A percentile compares a stretch with the other conserved stretches of the same genome.
Conservation (phyloP, 2,797 vertebrate species). For the Hybognathus amarus region DNA sequence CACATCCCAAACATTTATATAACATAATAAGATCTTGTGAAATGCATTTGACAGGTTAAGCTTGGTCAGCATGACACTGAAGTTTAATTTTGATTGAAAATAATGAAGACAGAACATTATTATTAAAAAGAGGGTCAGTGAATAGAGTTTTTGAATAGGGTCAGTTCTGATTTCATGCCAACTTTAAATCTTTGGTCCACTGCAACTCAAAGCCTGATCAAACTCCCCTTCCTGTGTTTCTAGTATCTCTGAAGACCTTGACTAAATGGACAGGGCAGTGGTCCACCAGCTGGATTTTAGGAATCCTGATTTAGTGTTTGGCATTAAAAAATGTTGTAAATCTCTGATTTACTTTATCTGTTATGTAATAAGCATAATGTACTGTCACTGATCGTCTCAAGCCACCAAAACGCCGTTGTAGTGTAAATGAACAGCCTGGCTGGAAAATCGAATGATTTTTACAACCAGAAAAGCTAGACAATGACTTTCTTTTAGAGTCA, state of each 20-base stretch:
- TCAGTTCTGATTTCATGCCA: background rate
- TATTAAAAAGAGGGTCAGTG: background rate
- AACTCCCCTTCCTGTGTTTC: too few relatives aligned
- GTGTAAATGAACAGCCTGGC: too few relatives aligned
- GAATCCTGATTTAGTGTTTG: background rate
- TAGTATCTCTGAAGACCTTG: background rate
- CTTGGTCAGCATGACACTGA: background rate
- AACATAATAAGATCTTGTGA: background rate
- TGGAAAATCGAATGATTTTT: too few relatives aligned
- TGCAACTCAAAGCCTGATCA: background rate
- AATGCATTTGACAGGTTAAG: background rate
- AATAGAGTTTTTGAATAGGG: background rate
- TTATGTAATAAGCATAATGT: background rate
- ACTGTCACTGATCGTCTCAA: background rate
- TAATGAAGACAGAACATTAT: background rate
- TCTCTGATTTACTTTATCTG: background rate
- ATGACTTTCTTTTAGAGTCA: too few relatives aligned
- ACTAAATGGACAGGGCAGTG: too few relatives aligned
- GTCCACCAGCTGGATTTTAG: background rate
- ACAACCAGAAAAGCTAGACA: too few relatives aligned
- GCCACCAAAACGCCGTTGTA: too few relatives aligned
- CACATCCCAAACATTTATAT: too few relatives aligned
- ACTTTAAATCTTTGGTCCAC: background rate
- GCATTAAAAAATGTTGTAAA: background rate
- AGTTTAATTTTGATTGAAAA: background rate